These are phyloP conservation scores for Lanistes nyassanus DNA, from an alignment of 1,140 invertebrate genomes.

Conservation along the genomic window DNA sequence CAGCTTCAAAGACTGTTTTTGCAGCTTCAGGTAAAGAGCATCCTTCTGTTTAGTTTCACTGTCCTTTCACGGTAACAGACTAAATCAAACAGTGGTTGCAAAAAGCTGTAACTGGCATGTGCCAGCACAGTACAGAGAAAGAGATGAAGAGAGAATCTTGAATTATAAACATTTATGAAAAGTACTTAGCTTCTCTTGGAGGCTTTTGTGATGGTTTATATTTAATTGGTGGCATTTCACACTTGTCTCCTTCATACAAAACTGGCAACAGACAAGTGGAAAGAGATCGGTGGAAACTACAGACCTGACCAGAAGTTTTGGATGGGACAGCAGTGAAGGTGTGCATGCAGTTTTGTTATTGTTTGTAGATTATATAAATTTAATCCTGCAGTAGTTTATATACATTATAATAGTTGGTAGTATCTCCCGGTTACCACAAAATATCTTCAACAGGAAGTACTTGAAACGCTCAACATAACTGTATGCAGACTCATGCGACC, in stretches of 20 bases:
- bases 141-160: not conserved
- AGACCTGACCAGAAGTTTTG: constrained; percentile 88
- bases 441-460: no score
- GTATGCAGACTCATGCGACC: no score
- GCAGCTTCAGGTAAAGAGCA: constrained; percentile 78
- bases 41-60: not conserved
- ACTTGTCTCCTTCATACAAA: constrained; percentile 16
- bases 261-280: constrained; percentile 75
- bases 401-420: no score
- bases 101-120: no score
- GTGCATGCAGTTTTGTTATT: constrained; percentile 27
- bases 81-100: no score
- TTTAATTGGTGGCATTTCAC: not conserved
- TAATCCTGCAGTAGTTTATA: no score
- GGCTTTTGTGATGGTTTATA: not conserved
- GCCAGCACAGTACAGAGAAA: no score
- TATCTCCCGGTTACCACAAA: no score
- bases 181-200: not conserved
- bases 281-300: constrained; percentile 82
- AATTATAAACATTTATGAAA: not conserved
- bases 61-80: no score
- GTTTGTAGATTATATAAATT: not conserved
- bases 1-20: constrained; percentile 90
- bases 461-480: no score
- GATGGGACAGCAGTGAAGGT: constrained; percentile 87